A percentile compares a stretch with the other conserved stretches of the same genome.
Evolutionary conservation across 2,888 invertebrate species (phyloP).

Genomic region (Megastigmus dorsalis): DNA sequence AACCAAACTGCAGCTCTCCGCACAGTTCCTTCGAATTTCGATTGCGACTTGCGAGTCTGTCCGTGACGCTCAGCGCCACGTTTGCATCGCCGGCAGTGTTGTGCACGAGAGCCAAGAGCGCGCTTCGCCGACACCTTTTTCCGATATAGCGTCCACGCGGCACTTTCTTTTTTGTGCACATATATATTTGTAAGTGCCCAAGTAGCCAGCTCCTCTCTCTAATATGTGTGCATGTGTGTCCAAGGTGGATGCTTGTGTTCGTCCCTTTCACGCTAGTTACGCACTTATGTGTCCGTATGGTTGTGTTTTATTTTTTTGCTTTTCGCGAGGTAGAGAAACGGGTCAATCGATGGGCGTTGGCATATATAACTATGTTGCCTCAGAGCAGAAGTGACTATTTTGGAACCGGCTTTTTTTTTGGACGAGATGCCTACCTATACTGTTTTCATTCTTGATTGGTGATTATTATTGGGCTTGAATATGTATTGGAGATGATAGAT

Average conservation of each 20-base stretch:
- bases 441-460: neutral
- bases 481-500: neutral
- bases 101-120: neutral
- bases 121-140: neutral
- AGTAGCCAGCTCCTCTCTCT: too few relatives aligned
- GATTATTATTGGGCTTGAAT: too few relatives aligned
- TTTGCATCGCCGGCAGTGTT: conserved; percentile 17
- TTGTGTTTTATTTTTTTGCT: neutral
- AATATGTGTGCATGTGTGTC: too few relatives aligned
- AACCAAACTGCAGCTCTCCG: too few relatives aligned
- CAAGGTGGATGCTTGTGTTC: too few relatives aligned
- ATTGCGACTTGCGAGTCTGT: too few relatives aligned
- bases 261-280: too few relatives aligned
- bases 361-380: too few relatives aligned
- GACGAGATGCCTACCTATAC: neutral
- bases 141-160: neutral
- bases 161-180: neutral
- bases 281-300: neutral
- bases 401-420: too few relatives aligned
- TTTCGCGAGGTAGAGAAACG: neutral
- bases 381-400: too few relatives aligned
- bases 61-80: conserved; percentile 16
- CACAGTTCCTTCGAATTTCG: too few relatives aligned
- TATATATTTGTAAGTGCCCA: too few relatives aligned
- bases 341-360: conserved; percentile 46